Base-by-base conservation (phyloP, 2,888 invertebrate genomes). In the Hemithea aestivaria region DNA sequence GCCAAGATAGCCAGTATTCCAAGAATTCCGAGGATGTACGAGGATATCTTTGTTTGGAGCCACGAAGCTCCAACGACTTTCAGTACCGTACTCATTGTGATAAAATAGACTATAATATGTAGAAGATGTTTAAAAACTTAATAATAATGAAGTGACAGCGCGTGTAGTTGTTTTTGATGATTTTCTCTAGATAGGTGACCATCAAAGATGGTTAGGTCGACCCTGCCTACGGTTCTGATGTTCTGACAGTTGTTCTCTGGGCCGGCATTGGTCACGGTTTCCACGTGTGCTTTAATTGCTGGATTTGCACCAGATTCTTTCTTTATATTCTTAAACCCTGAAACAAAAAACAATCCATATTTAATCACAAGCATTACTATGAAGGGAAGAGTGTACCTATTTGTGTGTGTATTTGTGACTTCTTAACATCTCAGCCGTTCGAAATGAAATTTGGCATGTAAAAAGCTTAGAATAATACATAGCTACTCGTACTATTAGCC, bases 41-140 rank as follows among this genome's bases (percentile, higher is more conserved):
- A 91, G 67, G 92, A 92, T 63, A 93, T 89, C 69, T 92, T 91
- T 47, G 93, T 93, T 73, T 92, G 92, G 58, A 91, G 88, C 92
- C 92, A 92, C 37, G 93, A 93, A 67, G 93, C 93, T 58, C 93
- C 93, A 43, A 93, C 92, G 48, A 93, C 93, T 88, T 93, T 93
- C 73, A 93, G 80, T 88, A 92, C 92, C 72, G 89, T 89, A 60
- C 66, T 78, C 85, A 84, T 85, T 66, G 63, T 73, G 35, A 56
- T 54, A 53, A 48, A 58, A 55, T 62, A 55, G 58, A 67, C 75
- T 88, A 87, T 83, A 79, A 85, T 54, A 88, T 88, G 48, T 82
- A 84, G 58, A 87, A 87, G 40, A 87, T 84, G 53, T 85, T 83
- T 10, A 88, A 80, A 60, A 82, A 81, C 72, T 88, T 88, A 81